Evolutionary conservation across 2,113 vertebrate species (phyloP).

Genomic region (Apteryx mantelli): DNA sequence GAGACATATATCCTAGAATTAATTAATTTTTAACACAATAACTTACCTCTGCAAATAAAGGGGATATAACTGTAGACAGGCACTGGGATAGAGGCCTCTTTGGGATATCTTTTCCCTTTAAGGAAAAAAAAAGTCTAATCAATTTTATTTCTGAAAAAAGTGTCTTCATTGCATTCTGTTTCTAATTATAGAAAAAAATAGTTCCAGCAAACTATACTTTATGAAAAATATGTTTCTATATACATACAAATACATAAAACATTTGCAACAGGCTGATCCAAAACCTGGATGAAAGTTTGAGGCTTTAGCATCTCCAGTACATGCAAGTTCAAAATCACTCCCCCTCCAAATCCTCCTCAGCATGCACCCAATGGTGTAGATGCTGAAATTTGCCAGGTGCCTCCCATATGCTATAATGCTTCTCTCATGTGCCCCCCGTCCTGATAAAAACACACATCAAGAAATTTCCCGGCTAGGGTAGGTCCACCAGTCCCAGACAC

Average conservation of each 20-base stretch:
- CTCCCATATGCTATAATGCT: neutral
- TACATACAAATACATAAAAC: neutral
- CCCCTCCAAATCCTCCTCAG: neutral
- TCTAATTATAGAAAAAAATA: neutral
- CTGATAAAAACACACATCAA: neutral
- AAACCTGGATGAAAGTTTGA: neutral
- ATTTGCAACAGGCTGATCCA: neutral
- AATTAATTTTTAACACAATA: neutral
- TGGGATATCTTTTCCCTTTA: conserved; percentile 82
- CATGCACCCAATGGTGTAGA: neutral
- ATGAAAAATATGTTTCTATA: neutral
- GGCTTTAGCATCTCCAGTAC: neutral
- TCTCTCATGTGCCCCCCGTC: neutral
- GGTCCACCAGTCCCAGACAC: neutral
- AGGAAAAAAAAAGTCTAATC: conserved; percentile 12
- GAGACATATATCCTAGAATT: neutral
- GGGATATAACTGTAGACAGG: conserved; percentile 91
- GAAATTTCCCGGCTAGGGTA: neutral
- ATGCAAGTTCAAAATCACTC: neutral
- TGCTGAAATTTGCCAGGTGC: neutral
- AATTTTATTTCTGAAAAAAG: neutral
- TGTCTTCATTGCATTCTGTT: neutral
- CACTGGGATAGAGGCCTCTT: conserved; percentile 91
- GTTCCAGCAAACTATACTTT: neutral
- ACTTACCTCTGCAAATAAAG: conserved; percentile 93